A percentile compares a stretch with the other conserved stretches of the same genome.
Conservation (phyloP, 2,113 vertebrate genomes). For the Piprites chloris region DNA sequence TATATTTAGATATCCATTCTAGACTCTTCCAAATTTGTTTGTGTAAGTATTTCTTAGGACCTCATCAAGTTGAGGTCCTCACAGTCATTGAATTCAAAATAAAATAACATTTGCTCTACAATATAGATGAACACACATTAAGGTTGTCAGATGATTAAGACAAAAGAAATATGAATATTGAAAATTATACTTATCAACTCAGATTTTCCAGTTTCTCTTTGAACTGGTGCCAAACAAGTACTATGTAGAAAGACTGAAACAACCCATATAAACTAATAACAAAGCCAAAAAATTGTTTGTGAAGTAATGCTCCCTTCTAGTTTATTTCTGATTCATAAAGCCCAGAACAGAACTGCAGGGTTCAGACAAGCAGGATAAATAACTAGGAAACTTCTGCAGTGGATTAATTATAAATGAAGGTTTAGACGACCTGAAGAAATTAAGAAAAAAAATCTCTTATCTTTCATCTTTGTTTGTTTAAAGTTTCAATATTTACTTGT, state of each 20-base stretch:
- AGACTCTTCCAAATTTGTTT: background rate
- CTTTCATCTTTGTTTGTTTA: background rate
- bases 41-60: background rate
- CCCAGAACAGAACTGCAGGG: background rate
- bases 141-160: background rate
- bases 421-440: background rate
- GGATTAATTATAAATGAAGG: background rate
- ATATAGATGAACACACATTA: background rate
- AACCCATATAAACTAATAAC: background rate
- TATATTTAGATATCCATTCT: background rate
- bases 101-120: background rate
- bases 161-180: background rate
- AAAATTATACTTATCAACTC: background rate
- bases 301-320: background rate
- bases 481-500: background rate
- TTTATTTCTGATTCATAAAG: background rate
- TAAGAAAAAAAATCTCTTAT: background rate
- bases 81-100: background rate
- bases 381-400: background rate
- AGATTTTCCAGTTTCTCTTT: background rate
- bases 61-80: background rate
- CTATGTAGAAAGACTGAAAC: background rate
- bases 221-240: background rate
- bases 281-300: background rate
- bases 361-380: background rate